Percentiles rank a stretch among this genome's conserved stretches.
These are phyloP conservation scores for Mastomys coucha DNA, from an alignment of 2,113 vertebrate genomes.

Conservation along the genomic window DNA sequence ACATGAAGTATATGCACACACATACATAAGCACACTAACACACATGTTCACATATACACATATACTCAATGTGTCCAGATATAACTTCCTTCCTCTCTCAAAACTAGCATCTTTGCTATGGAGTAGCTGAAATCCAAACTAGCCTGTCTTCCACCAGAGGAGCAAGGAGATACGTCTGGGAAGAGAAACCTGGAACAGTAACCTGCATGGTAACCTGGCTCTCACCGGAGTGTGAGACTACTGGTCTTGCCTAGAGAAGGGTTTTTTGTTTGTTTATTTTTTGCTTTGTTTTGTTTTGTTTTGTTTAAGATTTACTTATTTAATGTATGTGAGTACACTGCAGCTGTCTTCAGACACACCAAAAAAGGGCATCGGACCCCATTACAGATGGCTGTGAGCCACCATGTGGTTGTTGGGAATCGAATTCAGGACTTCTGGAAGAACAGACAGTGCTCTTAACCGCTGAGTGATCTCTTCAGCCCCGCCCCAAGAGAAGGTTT, in stretches of 20 bases:
- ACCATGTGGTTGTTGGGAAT: no score
- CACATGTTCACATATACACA: neutral
- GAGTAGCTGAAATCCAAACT: neutral
- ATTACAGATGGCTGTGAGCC: no score
- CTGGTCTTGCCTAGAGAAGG: conserved; percentile 55
- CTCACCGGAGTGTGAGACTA: conserved; percentile 48
- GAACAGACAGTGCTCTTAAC: no score
- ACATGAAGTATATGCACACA: neutral
- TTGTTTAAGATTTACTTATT: no score
- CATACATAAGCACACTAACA: neutral
- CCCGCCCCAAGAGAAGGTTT: neutral
- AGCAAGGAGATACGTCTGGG: neutral
- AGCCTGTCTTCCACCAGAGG: neutral
- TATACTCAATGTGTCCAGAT: neutral
- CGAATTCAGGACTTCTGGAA: no score
- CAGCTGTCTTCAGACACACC: no score
- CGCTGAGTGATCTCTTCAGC: no score
- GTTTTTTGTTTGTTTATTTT: no score
- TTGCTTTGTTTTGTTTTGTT: no score
- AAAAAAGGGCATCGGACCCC: no score
- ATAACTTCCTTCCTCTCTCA: neutral
- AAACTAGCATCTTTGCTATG: neutral
- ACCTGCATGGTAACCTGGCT: neutral
- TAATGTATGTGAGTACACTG: no score
- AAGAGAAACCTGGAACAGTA: neutral